Conservation (phyloP, 1,140 invertebrate genomes). For the Mamestra configurata region DNA sequence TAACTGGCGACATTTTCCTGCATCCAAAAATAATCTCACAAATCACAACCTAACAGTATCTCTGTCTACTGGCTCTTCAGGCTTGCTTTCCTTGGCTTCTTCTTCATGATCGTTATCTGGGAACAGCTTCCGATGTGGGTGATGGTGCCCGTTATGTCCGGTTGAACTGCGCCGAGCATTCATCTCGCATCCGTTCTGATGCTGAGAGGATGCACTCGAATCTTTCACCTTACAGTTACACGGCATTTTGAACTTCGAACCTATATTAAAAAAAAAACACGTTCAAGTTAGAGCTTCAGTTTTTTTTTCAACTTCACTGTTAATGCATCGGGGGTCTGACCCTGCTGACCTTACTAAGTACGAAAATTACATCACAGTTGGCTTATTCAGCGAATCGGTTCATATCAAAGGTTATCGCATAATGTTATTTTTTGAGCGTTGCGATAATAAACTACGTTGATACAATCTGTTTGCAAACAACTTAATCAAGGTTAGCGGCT, state of each 20-base stretch:
- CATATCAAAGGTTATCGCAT: constrained; percentile 33
- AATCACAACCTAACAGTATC: constrained; percentile 69
- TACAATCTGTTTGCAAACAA: constrained; percentile 52
- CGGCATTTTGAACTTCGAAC: constrained; percentile 55
- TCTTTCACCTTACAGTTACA: constrained; percentile 61
- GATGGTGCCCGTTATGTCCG: constrained; percentile 60
- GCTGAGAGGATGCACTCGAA: constrained; percentile 32
- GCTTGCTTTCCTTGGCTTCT: constrained; percentile 43
- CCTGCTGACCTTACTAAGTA: background rate
- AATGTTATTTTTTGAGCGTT: constrained; percentile 22
- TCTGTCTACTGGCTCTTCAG: constrained; percentile 51
- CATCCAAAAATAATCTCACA: constrained; percentile 6
- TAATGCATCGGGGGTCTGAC: background rate
- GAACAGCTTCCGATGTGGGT: constrained; percentile 69
- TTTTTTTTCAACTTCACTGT: too few species aligned
- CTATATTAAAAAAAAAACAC: background rate
- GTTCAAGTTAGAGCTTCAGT: too few species aligned
- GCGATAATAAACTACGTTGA: constrained; percentile 40
- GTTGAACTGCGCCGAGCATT: constrained; percentile 42
- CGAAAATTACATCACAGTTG: background rate
- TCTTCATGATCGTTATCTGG: constrained; percentile 63
- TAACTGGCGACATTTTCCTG: background rate
- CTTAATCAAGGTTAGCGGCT: constrained; percentile 24
- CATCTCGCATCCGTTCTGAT: constrained; percentile 52
- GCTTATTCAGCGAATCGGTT: background rate